Base-by-base conservation (phyloP, 2,888 invertebrate genomes). In the Diaperis boleti region DNA sequence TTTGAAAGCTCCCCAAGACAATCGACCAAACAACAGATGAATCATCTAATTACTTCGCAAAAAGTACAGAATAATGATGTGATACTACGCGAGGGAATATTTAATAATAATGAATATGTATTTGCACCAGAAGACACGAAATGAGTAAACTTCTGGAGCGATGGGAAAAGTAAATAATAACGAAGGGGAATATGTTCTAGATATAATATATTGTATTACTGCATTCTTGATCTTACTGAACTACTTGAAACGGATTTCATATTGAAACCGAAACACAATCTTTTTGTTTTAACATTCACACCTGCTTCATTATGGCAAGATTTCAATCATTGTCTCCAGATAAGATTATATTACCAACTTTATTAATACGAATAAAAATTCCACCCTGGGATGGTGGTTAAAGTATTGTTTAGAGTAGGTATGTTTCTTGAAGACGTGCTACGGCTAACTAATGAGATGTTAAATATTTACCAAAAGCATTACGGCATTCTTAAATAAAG, bases 401-500 rank as follows among this genome's bases (percentile, higher is more conserved):
- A n/a, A 5, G 26, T 26, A 26, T 26, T 26, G 6, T 26, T 3
- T 26, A 5, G 3, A 45, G 14, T n/a, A n/a, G n/a, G n/a, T 14
- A 5, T 26, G 22, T 15, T 22, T 47, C 15, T 17, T 4, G 47
- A 15, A 47, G n/a, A 7, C 31, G 11, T 22, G 29, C 15, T 14
- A 26, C 15, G 14, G 31, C 31, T 47, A 31, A 29, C 29, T 47
- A 47, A 47, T 47, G 29, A 47, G 47, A 29, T 8, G 14, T 29
- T 47, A 47, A 47, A 47, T 47, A 29, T 47, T 47, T n/a, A 31
- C 47, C 14, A 4, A 15, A 14, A 15, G 15, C 47, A 44, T 47
- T 31, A 47, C 29, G 15, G 31, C 47, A 29, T 45, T 13, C 13
- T 31, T 47, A 47, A 15, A 44, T 26, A 44, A 44, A 11, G 44